phyloP scores from a whole-genome alignment of 2,888 invertebrate species.

The Pilophorus perplexus region DNA sequence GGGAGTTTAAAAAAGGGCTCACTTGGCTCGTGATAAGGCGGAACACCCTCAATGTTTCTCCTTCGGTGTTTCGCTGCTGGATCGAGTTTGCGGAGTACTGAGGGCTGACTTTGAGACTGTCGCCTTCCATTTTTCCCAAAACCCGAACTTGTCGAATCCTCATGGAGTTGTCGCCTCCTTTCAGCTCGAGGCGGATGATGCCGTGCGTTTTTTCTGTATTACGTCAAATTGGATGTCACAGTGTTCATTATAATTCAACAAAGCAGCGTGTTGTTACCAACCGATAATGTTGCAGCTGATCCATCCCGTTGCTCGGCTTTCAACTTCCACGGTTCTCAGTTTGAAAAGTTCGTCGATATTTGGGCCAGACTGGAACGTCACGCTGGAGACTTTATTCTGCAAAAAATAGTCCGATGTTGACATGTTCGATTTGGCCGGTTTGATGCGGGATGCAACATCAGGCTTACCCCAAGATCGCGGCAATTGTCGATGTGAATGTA shows the following conservation, averaged over 20 bases:
- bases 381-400: slow-evolving; percentile 83
- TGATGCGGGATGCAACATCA: too few species aligned
- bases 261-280: slow-evolving; percentile 52
- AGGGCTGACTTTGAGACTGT: slow-evolving; percentile 55
- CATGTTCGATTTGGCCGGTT: too few species aligned
- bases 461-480: slow-evolving; percentile 76
- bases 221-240: slow-evolving; percentile 21
- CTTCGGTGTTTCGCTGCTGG: slow-evolving; percentile 83
- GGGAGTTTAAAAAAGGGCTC: slow-evolving; percentile 40
- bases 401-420: too few species aligned
- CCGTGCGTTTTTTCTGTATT: slow-evolving; percentile 57
- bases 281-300: slow-evolving; percentile 77
- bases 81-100: slow-evolving; percentile 61
- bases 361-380: slow-evolving; percentile 80
- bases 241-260: not conserved
- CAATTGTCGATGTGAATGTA: slow-evolving; percentile 94
- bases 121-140: slow-evolving; percentile 63
- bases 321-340: slow-evolving; percentile 80
- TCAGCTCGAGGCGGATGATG: slow-evolving; percentile 75
- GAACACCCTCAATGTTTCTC: slow-evolving; percentile 89
- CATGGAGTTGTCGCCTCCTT: slow-evolving; percentile 87
- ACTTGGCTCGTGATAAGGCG: slow-evolving; percentile 86
- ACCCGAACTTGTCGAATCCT: slow-evolving; percentile 80
- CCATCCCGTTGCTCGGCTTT: slow-evolving; percentile 84
- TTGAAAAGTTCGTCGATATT: slow-evolving; percentile 78